Conservation (phyloP, 2,888 invertebrate species). For the Alcis repandata region DNA sequence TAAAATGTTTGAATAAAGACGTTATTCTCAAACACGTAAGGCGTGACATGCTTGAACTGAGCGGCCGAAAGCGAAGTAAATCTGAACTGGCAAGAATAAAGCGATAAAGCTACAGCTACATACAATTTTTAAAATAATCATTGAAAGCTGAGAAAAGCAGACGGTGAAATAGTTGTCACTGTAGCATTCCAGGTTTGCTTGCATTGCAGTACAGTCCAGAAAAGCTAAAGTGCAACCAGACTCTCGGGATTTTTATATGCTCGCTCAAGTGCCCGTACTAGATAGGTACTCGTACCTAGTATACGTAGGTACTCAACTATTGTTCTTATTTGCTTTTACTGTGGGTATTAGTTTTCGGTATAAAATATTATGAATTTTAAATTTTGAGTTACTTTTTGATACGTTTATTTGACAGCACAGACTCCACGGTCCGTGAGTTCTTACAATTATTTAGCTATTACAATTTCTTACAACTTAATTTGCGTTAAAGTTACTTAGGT, state of each 20-base stretch:
- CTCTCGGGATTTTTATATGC: conserved; percentile 5
- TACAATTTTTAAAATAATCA: conserved; percentile 11
- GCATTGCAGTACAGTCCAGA: conserved; percentile 10
- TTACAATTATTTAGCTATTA: too few relatives aligned
- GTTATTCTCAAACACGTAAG: conserved; percentile 29
- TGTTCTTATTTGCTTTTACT: too few relatives aligned
- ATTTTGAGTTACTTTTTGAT: too few relatives aligned
- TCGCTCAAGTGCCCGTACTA: background rate
- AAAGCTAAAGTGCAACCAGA: conserved; percentile 12
- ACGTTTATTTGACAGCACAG: too few relatives aligned
- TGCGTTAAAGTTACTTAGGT: too few relatives aligned
- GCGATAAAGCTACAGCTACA: background rate
- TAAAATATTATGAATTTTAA: too few relatives aligned
- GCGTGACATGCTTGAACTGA: conserved; percentile 18
- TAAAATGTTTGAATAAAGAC: conserved; percentile 32
- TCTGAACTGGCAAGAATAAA: background rate
- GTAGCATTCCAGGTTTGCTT: conserved; percentile 9
- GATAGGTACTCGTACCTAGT: background rate
- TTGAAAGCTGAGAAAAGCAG: conserved; percentile 21
- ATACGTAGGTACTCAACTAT: too few relatives aligned
- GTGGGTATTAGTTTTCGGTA: too few relatives aligned
- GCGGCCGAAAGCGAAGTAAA: conserved; percentile 5
- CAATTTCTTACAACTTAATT: too few relatives aligned
- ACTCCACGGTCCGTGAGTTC: too few relatives aligned
- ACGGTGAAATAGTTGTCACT: conserved; percentile 20